These are phyloP conservation scores for Petrocephalus zakoni DNA, from an alignment of 2,113 vertebrate genomes.

Conservation along the genomic window DNA sequence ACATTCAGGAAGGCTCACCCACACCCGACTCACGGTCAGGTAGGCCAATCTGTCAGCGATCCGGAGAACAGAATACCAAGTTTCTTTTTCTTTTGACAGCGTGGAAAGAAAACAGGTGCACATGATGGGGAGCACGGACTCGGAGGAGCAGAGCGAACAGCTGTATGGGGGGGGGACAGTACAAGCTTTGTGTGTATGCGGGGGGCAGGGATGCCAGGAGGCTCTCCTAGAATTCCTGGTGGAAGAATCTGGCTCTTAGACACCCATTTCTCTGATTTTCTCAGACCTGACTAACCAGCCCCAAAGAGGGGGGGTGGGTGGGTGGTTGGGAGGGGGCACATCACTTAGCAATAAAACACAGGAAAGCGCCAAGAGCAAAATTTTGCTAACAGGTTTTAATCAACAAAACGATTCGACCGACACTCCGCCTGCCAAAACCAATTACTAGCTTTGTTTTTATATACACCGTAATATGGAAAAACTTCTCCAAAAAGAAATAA, in stretches of 20 bases:
- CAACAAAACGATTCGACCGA: background rate
- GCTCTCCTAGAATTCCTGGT: background rate
- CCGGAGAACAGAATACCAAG: background rate
- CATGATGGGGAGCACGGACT: background rate
- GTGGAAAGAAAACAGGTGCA: slow-evolving; percentile 12
- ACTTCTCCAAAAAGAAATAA: background rate
- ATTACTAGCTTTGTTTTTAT: background rate
- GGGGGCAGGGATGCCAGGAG: background rate
- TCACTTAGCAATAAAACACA: background rate
- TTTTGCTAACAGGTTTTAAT: background rate
- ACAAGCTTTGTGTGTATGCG: background rate
- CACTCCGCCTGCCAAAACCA: background rate
- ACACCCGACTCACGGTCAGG: background rate
- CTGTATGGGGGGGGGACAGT: background rate
- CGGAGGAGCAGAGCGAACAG: background rate
- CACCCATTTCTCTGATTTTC: background rate
- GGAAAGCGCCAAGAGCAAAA: background rate
- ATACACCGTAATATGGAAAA: background rate
- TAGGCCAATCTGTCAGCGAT: background rate
- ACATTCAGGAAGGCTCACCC: slow-evolving; percentile 5
- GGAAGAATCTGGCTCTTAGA: background rate
- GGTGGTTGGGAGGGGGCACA: too few species aligned
- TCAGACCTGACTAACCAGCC: background rate
- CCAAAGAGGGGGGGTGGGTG: background rate
- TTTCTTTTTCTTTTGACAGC: background rate